Evolutionary conservation across 2,797 vertebrate species (phyloP).

Genomic region (Characodon lateralis): DNA sequence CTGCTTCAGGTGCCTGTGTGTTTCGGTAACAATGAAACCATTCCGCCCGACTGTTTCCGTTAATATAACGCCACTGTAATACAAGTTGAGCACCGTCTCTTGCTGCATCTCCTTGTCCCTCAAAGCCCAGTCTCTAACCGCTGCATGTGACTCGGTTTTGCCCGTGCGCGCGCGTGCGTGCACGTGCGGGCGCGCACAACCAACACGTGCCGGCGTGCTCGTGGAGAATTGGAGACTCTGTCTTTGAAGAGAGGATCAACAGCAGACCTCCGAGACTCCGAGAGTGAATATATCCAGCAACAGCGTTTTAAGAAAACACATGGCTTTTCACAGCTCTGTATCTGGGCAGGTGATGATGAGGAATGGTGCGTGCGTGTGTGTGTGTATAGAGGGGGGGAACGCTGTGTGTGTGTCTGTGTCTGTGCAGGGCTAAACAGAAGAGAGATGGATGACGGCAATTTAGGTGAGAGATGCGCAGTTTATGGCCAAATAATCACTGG

Average conservation of each 20-base stretch:
- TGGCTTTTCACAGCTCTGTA: constrained; percentile 49
- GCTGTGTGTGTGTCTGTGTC: neutral
- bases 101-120: constrained; percentile 36
- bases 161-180: constrained; percentile 60
- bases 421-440: constrained; percentile 43
- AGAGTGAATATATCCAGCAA: constrained; percentile 22
- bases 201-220: constrained; percentile 70
- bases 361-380: constrained; percentile 25
- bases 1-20: constrained; percentile 45
- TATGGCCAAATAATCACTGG: constrained; percentile 70
- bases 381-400: neutral
- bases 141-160: constrained; percentile 64
- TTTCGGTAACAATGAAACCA: constrained; percentile 1
- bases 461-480: constrained; percentile 68
- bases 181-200: constrained; percentile 55
- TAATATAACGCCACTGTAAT: constrained; percentile 30
- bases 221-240: constrained; percentile 10
- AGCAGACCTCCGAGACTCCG: constrained; percentile 15
- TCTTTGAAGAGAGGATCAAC: constrained; percentile 6
- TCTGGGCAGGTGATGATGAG: constrained; percentile 55
- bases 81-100: constrained; percentile 44
- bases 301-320: constrained; percentile 28
- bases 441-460: constrained; percentile 76
- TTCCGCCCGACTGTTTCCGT: constrained; percentile 7
- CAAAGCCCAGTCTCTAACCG: constrained; percentile 45